These are phyloP conservation scores for Cecropterus lyciades DNA, from an alignment of 1,140 invertebrate species.

Conservation along the genomic window DNA sequence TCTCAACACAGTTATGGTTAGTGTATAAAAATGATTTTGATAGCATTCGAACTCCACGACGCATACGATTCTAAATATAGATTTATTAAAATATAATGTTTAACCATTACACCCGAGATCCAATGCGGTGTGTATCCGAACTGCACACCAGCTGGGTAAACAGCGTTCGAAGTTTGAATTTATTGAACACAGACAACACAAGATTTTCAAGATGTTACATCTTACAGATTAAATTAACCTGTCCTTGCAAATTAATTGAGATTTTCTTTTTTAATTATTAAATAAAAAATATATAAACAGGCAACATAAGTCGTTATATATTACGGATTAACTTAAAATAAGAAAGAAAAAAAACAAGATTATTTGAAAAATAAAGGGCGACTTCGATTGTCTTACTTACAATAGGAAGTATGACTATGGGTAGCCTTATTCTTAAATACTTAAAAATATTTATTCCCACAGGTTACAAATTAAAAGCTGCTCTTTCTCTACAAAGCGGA, in stretches of 20 bases:
- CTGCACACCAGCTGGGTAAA: slow-evolving; percentile 48
- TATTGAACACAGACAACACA: slow-evolving; percentile 28
- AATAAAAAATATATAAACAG: no score
- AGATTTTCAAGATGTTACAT: slow-evolving; percentile 12
- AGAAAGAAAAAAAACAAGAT: not conserved
- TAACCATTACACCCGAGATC: slow-evolving; percentile 12
- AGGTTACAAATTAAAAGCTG: no score
- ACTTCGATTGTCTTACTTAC: no score
- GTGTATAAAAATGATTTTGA: not conserved
- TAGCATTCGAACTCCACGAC: not conserved
- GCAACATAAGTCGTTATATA: no score
- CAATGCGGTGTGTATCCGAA: slow-evolving; percentile 20
- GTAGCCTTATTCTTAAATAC: no score
- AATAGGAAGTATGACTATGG: no score
- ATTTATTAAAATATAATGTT: slow-evolving; percentile 26
- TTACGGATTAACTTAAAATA: no score
- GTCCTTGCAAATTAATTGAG: not conserved
- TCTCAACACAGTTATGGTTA: no score
- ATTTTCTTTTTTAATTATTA: no score
- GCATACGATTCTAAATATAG: slow-evolving; percentile 24
- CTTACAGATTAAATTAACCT: slow-evolving; percentile 1
- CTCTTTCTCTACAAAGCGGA: no score
- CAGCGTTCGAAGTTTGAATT: slow-evolving; percentile 48
- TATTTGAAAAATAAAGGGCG: no score
- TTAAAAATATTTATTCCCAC: no score